A percentile compares a stretch with the other conserved stretches of the same genome.
Evolutionary conservation across 2,888 invertebrate genomes (phyloP).

Genomic region (Ectropis crepuscularia): DNA sequence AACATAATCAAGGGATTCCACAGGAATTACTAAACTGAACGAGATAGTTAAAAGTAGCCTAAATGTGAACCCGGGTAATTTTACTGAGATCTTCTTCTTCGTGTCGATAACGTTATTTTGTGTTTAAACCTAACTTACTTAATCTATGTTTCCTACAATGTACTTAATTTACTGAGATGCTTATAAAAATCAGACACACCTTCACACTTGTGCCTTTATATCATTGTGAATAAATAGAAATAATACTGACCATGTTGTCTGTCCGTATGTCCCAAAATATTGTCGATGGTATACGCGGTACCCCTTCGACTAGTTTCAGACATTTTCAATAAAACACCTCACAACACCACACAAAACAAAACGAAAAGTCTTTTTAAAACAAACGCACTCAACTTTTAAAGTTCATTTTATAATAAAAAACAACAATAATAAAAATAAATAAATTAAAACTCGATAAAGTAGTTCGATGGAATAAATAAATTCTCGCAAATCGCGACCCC

Average conservation of each 20-base stretch:
- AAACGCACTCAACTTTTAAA: slow-evolving; percentile 16
- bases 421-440: slow-evolving; percentile 4
- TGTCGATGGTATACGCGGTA: slow-evolving; percentile 76
- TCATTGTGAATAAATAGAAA: slow-evolving; percentile 17
- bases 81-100: too few species aligned
- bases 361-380: slow-evolving; percentile 1
- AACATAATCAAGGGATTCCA: too few species aligned
- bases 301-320: slow-evolving; percentile 66
- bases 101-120: too few species aligned
- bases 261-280: slow-evolving; percentile 70
- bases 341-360: slow-evolving; percentile 35
- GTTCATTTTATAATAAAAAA: slow-evolving; percentile 1
- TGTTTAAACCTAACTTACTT: too few species aligned
- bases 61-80: too few species aligned
- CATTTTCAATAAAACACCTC: slow-evolving; percentile 45
- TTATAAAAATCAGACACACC: too few species aligned
- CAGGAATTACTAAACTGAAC: too few species aligned
- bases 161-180: too few species aligned
- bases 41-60: too few species aligned
- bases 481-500: slow-evolving; percentile 36
- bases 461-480: slow-evolving; percentile 20
- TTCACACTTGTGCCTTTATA: neutral
- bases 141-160: too few species aligned
- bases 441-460: slow-evolving; percentile 8
- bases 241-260: slow-evolving; percentile 49